Percentiles rank a stretch among this genome's conserved stretches.
phyloP scores from a whole-genome alignment of 2,888 invertebrate genomes.

The Panopea generosa region DNA sequence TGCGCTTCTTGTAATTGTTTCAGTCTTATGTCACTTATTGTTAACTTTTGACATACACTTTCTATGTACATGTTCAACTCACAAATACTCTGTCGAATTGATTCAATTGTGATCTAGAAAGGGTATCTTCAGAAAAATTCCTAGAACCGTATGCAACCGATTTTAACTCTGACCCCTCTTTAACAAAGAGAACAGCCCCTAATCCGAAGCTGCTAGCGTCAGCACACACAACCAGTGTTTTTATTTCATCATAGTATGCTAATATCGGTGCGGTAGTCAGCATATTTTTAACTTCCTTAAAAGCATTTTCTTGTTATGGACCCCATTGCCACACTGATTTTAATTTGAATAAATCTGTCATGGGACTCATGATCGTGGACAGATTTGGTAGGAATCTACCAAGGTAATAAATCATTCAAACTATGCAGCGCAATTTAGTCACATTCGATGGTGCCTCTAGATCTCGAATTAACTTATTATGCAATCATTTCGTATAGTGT shows the following conservation, averaged over 20 bases:
- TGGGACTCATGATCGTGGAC: too few relatives aligned
- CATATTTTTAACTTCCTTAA: too few relatives aligned
- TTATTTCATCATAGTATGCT: slow-evolving; percentile 54
- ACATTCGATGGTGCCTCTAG: too few relatives aligned
- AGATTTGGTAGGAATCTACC: too few relatives aligned
- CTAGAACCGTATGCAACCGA: slow-evolving; percentile 66
- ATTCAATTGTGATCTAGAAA: slow-evolving; percentile 45
- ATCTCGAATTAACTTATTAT: too few relatives aligned
- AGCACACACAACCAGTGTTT: slow-evolving; percentile 63
- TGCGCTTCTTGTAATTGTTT: slow-evolving; percentile 25
- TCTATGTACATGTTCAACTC: slow-evolving; percentile 33
- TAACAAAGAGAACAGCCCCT: slow-evolving; percentile 59
- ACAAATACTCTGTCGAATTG: slow-evolving; percentile 4
- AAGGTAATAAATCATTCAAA: too few relatives aligned
- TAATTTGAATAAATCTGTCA: too few relatives aligned
- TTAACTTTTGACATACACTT: slow-evolving; percentile 8
- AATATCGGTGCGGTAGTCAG: slow-evolving; percentile 53
- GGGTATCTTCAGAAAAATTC: slow-evolving; percentile 59
- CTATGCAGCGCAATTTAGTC: too few relatives aligned
- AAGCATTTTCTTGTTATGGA: too few relatives aligned
- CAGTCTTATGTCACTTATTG: slow-evolving; percentile 28
- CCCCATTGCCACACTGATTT: too few relatives aligned
- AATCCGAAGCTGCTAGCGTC: slow-evolving; percentile 65
- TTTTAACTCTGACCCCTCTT: slow-evolving; percentile 38
- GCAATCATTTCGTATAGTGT: too few relatives aligned